phyloP scores from a whole-genome alignment of 2,797 vertebrate genomes.

The Muraenolepis orangiensis region DNA sequence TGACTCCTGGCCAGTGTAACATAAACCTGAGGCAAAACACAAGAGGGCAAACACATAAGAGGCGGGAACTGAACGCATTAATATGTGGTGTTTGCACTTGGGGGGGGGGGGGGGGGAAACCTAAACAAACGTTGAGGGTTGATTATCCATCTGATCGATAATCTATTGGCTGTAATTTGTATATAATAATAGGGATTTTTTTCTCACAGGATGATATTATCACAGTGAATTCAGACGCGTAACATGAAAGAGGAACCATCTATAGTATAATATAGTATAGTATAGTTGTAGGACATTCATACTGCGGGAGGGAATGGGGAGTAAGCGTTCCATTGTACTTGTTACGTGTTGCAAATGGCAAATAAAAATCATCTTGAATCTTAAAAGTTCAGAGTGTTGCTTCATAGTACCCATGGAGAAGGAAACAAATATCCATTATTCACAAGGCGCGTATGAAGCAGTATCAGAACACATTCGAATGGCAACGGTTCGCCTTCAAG shows the following conservation, averaged over 20 bases:
- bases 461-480: no score
- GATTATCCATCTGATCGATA: neutral
- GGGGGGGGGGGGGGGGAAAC: no score
- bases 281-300: no score
- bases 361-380: no score
- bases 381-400: no score
- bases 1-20: slow-evolving; percentile 96
- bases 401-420: no score
- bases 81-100: neutral
- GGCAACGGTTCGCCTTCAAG: neutral
- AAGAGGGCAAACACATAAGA: slow-evolving; percentile 50
- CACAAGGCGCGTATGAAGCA: neutral
- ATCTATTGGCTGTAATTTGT: neutral
- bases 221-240: neutral
- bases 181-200: neutral
- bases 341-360: no score
- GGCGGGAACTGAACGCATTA: neutral
- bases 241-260: neutral
- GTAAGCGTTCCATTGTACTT: no score
- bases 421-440: no score
- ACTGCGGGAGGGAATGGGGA: no score
- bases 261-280: no score
- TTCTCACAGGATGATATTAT: neutral
- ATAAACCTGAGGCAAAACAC: slow-evolving; percentile 85
- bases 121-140: neutral